Evolutionary conservation across 2,888 invertebrate genomes (phyloP), one percentile per base, ranked within the genome.

Genomic region (Agelastica alni): DNA sequence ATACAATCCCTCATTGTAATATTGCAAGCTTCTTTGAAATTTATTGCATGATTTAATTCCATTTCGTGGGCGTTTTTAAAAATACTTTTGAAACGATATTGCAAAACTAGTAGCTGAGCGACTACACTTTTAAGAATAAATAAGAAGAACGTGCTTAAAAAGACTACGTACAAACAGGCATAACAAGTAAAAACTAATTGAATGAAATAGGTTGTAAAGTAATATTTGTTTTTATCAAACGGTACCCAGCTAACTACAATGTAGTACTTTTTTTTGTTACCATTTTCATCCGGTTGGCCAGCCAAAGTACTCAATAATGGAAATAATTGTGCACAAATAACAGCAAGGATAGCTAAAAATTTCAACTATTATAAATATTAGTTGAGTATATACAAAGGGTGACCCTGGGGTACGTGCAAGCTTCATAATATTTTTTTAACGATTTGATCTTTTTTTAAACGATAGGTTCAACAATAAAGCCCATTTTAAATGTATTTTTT

Each of bases 241-340:
- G 65, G 65, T 26, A 56, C 61, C 60, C 63, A 63, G 37, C 55
- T 59, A n/a, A 45, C 55, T 13, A 61, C 54, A 30, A 65, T 61
- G 13, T 61, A 56, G 42, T 59, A 53, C 43, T 58, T 63, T 2
- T 56, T 17, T 34, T 49, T 53, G 12, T 49, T n/a, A 6, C 56
- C 60, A 6, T 46, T 43, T 20, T 55, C 47, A 14, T 59, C 52
- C 22, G 55, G 43, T 30, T 47, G 37, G 20, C 54, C 53, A 22
- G 59, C 9, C 6, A 52, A 30, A 31, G 60, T 62, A 30, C 48
- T 58, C 4, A 59, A 44, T 34, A 63, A 14, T 4, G 65, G 63
- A 12, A 49, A 49, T 14, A 49, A 1, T 32, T 49, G 49, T 3
- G 49, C 41, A 10, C 20, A 49, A 10, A 1, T 14, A 10, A n/a